These are phyloP conservation scores for Eretmocerus hayati DNA, from an alignment of 2,888 invertebrate genomes.

Conservation along the genomic window DNA sequence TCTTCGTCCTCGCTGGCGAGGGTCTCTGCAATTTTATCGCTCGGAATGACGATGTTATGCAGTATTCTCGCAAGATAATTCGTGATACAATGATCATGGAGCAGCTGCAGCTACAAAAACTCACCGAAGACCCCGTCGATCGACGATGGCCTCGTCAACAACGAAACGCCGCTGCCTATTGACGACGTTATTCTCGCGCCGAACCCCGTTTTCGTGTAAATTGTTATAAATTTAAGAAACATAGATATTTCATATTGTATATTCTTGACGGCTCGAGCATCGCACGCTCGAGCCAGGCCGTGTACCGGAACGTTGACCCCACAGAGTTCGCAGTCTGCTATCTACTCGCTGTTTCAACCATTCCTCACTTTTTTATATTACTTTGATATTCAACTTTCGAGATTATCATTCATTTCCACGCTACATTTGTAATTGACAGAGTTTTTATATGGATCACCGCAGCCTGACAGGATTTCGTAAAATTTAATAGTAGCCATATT, in stretches of 20 bases:
- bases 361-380: too few species aligned
- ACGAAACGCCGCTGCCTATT: not conserved
- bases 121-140: not conserved
- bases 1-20: conserved; percentile 36
- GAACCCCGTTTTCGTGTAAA: not conserved
- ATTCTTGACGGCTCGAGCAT: too few species aligned
- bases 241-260: conserved; percentile 19
- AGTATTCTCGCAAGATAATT: conserved; percentile 42
- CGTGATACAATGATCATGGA: conserved; percentile 20
- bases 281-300: too few species aligned
- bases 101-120: not conserved
- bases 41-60: conserved; percentile 30
- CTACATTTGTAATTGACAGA: too few species aligned
- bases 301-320: not conserved
- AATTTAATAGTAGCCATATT: too few species aligned
- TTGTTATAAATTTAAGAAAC: conserved; percentile 4
- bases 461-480: too few species aligned
- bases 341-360: conserved; percentile 2
- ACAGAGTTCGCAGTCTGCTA: conserved; percentile 15
- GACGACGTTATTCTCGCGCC: not conserved
- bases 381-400: too few species aligned
- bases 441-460: too few species aligned
- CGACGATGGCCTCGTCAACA: conserved; percentile 2
- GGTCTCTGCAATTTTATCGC: conserved; percentile 32
- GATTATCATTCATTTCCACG: too few species aligned